Evolutionary conservation across 1,140 invertebrate genomes (phyloP).

Genomic region (Medauroidea extradentata): DNA sequence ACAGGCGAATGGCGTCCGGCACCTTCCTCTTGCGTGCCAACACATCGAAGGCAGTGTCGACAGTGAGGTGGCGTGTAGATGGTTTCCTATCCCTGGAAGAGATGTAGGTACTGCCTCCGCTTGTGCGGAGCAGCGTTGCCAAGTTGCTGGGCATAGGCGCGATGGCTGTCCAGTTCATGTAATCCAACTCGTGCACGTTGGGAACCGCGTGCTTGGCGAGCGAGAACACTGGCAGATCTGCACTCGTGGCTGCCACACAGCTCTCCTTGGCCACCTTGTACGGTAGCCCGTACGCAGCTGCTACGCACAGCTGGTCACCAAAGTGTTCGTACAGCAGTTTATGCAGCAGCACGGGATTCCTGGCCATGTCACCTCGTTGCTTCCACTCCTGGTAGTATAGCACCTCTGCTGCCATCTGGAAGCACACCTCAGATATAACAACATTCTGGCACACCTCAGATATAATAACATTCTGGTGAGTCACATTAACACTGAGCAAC

Average conservation of each 20-base stretch:
- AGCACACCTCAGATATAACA: too few species aligned
- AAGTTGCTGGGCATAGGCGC: background rate
- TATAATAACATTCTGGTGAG: too few species aligned
- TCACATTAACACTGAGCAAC: too few species aligned
- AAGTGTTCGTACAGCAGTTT: slow-evolving; percentile 2
- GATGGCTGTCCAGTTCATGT: background rate
- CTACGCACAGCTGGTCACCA: slow-evolving; percentile 2
- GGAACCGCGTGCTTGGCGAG: background rate
- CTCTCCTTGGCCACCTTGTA: background rate
- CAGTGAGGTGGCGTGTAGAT: background rate
- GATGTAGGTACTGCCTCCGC: background rate
- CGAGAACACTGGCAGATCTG: background rate
- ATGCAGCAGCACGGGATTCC: background rate
- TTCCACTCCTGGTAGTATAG: background rate
- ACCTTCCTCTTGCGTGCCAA: background rate
- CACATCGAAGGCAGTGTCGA: background rate
- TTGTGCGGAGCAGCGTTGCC: background rate
- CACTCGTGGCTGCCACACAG: background rate
- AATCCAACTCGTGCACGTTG: slow-evolving; percentile 2
- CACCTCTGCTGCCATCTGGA: slow-evolving; percentile 1
- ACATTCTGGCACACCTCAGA: too few species aligned
- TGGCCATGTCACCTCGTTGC: background rate
- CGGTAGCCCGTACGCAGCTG: background rate
- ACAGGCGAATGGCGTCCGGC: background rate
- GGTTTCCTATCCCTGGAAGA: background rate